These are phyloP conservation scores for Athene noctua DNA, from an alignment of 2,113 vertebrate species.

Conservation along the genomic window DNA sequence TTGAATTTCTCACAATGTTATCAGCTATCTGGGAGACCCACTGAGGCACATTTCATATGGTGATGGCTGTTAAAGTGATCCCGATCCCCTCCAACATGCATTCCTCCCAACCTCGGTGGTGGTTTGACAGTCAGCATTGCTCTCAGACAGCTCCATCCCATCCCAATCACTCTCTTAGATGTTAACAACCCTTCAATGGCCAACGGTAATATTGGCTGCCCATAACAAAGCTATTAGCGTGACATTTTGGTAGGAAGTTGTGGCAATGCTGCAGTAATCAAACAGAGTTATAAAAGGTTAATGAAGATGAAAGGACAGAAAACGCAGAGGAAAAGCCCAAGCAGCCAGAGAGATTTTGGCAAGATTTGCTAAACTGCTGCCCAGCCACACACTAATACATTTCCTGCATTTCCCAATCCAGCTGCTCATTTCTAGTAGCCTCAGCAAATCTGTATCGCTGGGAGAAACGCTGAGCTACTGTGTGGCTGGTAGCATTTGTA, in stretches of 20 bases:
- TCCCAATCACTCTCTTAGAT: conserved; percentile 37
- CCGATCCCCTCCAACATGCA: not conserved
- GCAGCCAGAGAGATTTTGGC: conserved; percentile 42
- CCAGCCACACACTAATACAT: not conserved
- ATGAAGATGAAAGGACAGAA: conserved; percentile 56
- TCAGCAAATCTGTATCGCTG: conserved; percentile 35
- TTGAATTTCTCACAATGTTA: conserved; percentile 24
- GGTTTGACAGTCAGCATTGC: not conserved
- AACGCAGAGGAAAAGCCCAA: conserved; percentile 27
- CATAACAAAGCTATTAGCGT: conserved; percentile 47
- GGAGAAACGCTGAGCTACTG: not conserved
- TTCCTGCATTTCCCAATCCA: conserved; percentile 48
- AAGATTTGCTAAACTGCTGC: conserved; percentile 32
- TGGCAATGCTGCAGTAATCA: conserved; percentile 42
- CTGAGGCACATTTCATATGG: not conserved
- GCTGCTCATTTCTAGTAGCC: conserved; percentile 36
- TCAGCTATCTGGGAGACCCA: not conserved
- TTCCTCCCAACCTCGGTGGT: not conserved
- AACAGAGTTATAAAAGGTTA: conserved; percentile 53
- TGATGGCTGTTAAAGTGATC: not conserved
- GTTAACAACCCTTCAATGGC: conserved; percentile 27
- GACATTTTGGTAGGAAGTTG: conserved; percentile 34
- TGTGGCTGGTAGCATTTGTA: not conserved
- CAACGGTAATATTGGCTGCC: not conserved
- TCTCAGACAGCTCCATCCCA: conserved; percentile 4